phyloP scores from a whole-genome alignment of 2,113 vertebrate species.

The Nerophis lumbriciformis region DNA sequence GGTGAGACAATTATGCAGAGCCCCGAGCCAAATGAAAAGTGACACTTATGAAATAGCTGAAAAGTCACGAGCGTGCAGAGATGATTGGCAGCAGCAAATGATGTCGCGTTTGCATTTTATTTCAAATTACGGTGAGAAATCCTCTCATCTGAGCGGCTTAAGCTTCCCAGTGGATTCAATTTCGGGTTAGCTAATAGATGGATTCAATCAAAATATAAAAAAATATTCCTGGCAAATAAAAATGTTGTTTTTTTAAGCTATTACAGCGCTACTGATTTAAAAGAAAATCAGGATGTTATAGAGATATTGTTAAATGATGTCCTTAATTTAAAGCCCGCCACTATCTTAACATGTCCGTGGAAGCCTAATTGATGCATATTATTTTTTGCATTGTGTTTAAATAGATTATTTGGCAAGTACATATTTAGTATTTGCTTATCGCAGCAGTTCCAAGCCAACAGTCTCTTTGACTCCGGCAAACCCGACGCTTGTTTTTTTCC shows the following conservation, averaged over 20 bases:
- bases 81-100: neutral
- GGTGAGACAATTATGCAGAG: neutral
- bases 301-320: neutral
- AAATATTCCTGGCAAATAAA: neutral
- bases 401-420: slow-evolving; percentile 24
- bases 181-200: neutral
- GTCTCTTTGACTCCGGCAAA: slow-evolving; percentile 2
- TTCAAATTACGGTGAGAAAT: neutral
- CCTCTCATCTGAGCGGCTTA: neutral
- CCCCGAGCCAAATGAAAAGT: neutral
- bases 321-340: neutral
- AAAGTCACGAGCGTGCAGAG: neutral
- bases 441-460: slow-evolving; percentile 7
- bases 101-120: neutral
- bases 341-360: slow-evolving; percentile 5
- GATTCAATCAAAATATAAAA: neutral
- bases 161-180: neutral
- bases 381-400: slow-evolving; percentile 9
- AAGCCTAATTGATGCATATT: slow-evolving; percentile 4
- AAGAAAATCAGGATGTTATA: neutral
- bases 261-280: neutral
- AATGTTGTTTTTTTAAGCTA: neutral
- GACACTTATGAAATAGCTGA: neutral
- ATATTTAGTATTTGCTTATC: slow-evolving; percentile 30
- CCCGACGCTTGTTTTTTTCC: slow-evolving; percentile 20